A percentile compares a stretch with the other conserved stretches of the same genome.
These are phyloP conservation scores for Spheniscus mendiculus DNA, from an alignment of 2,113 vertebrate genomes.

Conservation along the genomic window DNA sequence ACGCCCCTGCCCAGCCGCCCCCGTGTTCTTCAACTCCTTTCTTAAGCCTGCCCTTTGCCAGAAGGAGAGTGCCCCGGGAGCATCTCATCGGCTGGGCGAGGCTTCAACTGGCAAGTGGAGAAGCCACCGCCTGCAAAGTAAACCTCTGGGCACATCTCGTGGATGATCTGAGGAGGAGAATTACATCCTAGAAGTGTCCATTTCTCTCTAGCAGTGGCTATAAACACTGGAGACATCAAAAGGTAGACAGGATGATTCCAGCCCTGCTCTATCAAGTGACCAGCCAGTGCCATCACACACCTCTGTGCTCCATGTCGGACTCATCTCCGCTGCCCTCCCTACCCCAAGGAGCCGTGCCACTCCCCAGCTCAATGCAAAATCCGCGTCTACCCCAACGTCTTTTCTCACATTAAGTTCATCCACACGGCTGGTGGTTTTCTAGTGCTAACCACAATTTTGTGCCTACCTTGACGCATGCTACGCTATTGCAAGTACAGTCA, in stretches of 20 bases:
- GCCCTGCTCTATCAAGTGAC: neutral
- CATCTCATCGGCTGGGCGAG: neutral
- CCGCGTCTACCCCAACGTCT: neutral
- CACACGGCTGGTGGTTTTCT: neutral
- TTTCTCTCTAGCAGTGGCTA: neutral
- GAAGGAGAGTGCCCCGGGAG: neutral
- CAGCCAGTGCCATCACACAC: neutral
- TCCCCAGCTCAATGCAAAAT: neutral
- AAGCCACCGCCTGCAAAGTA: neutral
- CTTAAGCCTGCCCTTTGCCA: neutral
- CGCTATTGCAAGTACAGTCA: neutral
- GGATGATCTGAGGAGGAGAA: neutral
- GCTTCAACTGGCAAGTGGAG: neutral
- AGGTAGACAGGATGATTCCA: neutral
- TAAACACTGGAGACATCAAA: neutral
- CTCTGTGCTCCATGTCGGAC: neutral
- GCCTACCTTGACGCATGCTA: neutral
- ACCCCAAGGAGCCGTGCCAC: fast-evolving
- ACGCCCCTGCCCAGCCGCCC: neutral
- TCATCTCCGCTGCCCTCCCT: neutral
- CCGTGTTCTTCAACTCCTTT: neutral
- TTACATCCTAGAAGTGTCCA: neutral
- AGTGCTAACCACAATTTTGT: conserved; percentile 26
- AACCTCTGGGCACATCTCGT: neutral
- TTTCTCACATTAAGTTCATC: neutral